phyloP scores from a whole-genome alignment of 37 sponge, comb jelly and placozoan genomes.

The Lycopodina hypogea region DNA sequence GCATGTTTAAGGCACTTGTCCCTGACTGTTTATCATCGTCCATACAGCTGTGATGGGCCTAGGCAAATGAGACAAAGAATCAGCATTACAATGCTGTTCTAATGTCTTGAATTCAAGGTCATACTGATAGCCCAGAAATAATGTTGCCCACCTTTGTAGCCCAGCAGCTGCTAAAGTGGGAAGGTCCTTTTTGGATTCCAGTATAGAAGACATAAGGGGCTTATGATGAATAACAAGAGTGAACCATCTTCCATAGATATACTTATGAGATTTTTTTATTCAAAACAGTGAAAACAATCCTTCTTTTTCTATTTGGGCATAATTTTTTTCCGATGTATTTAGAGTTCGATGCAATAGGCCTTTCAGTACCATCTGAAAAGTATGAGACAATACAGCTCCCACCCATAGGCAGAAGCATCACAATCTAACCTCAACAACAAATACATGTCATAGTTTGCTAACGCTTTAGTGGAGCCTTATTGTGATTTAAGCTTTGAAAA shows the following conservation, averaged over 20 bases:
- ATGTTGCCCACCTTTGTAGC: too few relatives aligned
- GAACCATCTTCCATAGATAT: neutral
- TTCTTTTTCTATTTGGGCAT: slow-evolving; percentile 31
- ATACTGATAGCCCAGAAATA: too few relatives aligned
- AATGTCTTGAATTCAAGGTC: too few relatives aligned
- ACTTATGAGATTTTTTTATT: slow-evolving; percentile 24
- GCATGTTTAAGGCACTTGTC: too few relatives aligned
- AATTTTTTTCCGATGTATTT: slow-evolving; percentile 6
- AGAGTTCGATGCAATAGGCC: slow-evolving; percentile 26
- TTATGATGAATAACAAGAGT: neutral
- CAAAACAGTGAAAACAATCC: slow-evolving; percentile 21
- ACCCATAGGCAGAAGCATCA: slow-evolving; percentile 30
- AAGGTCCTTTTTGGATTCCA: too few relatives aligned
- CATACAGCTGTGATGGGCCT: too few relatives aligned
- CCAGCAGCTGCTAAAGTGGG: too few relatives aligned
- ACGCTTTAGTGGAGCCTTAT: slow-evolving; percentile 22
- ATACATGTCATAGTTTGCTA: slow-evolving; percentile 17
- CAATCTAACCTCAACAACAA: slow-evolving; percentile 9
- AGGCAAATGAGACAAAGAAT: too few relatives aligned
- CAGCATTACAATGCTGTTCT: too few relatives aligned
- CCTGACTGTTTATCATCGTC: too few relatives aligned
- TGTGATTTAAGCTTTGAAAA: neutral
- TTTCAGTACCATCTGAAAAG: slow-evolving; percentile 20
- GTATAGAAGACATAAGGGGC: too few relatives aligned
- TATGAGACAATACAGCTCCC: neutral